Base-by-base conservation (phyloP, 30 jellyfish, hydroid and myxozoan species). In the Aurelia sp. region DNA sequence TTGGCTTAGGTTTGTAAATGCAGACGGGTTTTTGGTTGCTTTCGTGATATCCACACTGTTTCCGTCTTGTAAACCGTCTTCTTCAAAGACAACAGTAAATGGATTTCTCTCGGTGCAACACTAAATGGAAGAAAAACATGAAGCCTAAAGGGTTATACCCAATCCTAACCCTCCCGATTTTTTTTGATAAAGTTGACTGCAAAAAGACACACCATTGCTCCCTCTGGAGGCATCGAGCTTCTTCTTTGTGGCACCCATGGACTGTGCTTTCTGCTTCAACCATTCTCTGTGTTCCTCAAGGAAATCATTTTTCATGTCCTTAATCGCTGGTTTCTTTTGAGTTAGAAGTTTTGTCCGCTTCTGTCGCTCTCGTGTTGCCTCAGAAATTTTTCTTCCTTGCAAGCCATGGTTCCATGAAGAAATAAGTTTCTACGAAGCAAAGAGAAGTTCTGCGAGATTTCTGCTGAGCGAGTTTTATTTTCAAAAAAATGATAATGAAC, bases 401-500 rank as follows among this genome's bases (percentile, higher is more conserved):
- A 53, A 24, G 47, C 64, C 59, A 50, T 64, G 79, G 55, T 78
- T 65, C 89, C 89, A 78, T 8, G 89, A 78, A 3, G 89, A 38
- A 40, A 78, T 78, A 18, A 78, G 89, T 40, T 40, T 63, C 89
- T 78, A 48, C 12, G 40, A 10, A 68, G 19, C 0, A 30, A 72
- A 7, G 20, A 21, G 7, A 72, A 72, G 9, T 10, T 38, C 50
- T 38, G 2, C 7, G 50, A 38, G 50, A 38, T 38, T 38, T 38
- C 50, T 38, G 50, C 50, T 38, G 50, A 1, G 50, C 3, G 50
- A 38, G 9, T 38, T 38, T 38, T 38, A 38, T 38, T 38, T 38
- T 38, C 50, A 38, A 38, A 38, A 38, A 38, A 38, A 38, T 7
- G 3, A 38, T 7, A 38, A 38, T 38, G 50, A 38, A 38, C 50